Conservation (phyloP, 2,797 vertebrate genomes). For the Mionectes olivaceus region DNA sequence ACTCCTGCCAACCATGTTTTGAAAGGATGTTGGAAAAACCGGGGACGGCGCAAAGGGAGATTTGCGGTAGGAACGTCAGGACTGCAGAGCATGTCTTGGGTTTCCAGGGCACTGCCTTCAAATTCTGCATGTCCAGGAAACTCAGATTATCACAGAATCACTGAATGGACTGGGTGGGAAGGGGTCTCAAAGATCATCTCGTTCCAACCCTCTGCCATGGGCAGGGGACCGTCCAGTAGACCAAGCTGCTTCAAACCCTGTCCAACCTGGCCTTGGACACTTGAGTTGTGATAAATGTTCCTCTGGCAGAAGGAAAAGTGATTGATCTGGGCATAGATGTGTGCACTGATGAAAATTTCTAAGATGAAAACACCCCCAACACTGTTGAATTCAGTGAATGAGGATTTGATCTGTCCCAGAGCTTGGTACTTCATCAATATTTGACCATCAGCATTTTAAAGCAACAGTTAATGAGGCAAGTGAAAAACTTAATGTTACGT, state of each 20-base stretch:
- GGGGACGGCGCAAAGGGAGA: background rate
- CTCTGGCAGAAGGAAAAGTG: background rate
- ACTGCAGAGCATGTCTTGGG: background rate
- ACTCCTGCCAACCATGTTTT: background rate
- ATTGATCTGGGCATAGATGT: background rate
- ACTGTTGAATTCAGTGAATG: background rate
- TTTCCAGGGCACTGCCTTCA: background rate
- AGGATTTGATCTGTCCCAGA: background rate
- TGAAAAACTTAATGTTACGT: slow-evolving; percentile 40
- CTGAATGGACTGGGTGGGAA: background rate
- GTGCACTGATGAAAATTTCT: background rate
- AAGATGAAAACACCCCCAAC: background rate
- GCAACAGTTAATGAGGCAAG: slow-evolving; percentile 47
- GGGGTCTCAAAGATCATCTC: background rate
- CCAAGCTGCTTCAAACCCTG: background rate
- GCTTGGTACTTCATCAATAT: background rate
- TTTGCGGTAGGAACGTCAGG: background rate
- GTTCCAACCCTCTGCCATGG: background rate
- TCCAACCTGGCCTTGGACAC: background rate
- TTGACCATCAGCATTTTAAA: background rate
- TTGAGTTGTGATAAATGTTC: background rate
- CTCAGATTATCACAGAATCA: background rate
- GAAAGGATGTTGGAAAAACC: background rate
- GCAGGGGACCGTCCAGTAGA: background rate
- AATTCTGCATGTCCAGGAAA: background rate